Evolutionary conservation across 2,113 vertebrate species (phyloP).

Genomic region (Tricholaema leucomelas): DNA sequence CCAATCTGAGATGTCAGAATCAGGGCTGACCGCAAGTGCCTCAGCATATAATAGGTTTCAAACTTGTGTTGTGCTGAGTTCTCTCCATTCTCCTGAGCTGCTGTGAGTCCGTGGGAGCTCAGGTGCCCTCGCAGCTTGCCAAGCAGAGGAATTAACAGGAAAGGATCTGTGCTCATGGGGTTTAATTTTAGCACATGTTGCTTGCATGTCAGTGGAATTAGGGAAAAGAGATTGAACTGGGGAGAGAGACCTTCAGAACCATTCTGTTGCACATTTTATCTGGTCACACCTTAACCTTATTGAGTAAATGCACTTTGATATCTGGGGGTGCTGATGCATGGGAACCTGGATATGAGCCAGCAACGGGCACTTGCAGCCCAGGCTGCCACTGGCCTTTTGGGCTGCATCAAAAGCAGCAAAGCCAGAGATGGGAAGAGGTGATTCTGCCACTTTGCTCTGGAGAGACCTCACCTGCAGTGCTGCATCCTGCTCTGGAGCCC

Average conservation of each 20-base stretch:
- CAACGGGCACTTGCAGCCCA: too few species aligned
- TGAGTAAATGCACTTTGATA: neutral
- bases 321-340: too few species aligned
- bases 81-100: neutral
- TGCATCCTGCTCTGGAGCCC: too few species aligned
- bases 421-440: too few species aligned
- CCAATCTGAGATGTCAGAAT: neutral
- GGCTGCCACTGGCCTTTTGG: too few species aligned
- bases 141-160: neutral
- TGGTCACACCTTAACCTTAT: neutral
- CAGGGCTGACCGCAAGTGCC: neutral
- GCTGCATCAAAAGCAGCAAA: too few species aligned
- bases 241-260: neutral
- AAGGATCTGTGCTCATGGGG: neutral
- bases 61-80: neutral
- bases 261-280: accelerated
- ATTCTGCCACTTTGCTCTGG: too few species aligned
- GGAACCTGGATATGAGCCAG: too few species aligned
- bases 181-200: neutral
- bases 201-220: neutral
- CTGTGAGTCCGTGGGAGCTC: neutral
- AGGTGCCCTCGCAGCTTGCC: neutral
- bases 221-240: neutral
- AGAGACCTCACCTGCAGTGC: too few species aligned
- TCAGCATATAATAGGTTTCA: neutral